These are phyloP conservation scores for Tethya wilhelma DNA, from an alignment of 37 sponge, comb jelly and placozoan species.

Conservation along the genomic window DNA sequence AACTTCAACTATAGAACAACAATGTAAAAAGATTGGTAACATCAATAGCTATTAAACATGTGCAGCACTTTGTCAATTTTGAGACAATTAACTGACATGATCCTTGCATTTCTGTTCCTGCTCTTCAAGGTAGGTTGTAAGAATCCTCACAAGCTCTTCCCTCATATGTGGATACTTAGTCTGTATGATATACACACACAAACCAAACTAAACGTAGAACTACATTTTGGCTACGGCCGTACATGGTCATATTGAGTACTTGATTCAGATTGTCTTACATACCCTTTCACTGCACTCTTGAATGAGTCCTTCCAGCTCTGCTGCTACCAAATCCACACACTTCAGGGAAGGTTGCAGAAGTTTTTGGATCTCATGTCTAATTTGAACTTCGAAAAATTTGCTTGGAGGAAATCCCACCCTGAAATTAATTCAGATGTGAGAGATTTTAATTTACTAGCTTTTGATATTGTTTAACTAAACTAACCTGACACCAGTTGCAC, in stretches of 20 bases:
- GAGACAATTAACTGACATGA: slow-evolving; percentile 59
- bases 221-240: too few relatives aligned
- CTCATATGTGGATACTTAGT: slow-evolving; percentile 80
- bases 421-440: slow-evolving; percentile 88
- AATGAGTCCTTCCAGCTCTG: slow-evolving; percentile 76
- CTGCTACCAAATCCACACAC: slow-evolving; percentile 95
- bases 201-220: too few relatives aligned
- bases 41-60: too few relatives aligned
- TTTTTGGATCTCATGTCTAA: slow-evolving; percentile 86
- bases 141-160: slow-evolving; percentile 85
- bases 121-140: slow-evolving; percentile 67
- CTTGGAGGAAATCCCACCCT: slow-evolving; percentile 97
- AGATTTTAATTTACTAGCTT: too few relatives aligned
- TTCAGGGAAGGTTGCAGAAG: slow-evolving; percentile 86
- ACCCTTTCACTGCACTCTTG: slow-evolving; percentile 86
- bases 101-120: slow-evolving; percentile 88
- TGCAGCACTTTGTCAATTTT: too few relatives aligned
- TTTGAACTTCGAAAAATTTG: slow-evolving; percentile 93
- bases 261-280: too few relatives aligned
- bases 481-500: too few relatives aligned
- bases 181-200: too few relatives aligned
- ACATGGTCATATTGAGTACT: too few relatives aligned
- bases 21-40: too few relatives aligned
- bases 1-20: slow-evolving; percentile 58
- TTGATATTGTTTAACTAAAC: too few relatives aligned